These are phyloP conservation scores for Ceryle rudis DNA, from an alignment of 2,797 vertebrate species.

Conservation along the genomic window DNA sequence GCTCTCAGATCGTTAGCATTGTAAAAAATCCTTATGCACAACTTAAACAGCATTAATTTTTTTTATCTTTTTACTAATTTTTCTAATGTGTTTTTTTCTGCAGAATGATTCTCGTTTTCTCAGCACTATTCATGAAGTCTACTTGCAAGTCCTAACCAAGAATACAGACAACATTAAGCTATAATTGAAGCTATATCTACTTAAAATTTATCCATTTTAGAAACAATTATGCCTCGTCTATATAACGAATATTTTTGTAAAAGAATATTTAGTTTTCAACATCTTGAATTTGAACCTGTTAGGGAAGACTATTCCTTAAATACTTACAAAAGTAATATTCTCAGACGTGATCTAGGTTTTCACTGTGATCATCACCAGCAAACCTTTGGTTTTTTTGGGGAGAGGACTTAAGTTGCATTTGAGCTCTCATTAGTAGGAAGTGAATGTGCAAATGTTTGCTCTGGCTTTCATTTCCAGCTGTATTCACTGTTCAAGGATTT, in stretches of 20 bases:
- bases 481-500: not conserved
- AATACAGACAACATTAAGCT: slow-evolving; percentile 88
- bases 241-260: slow-evolving; percentile 73
- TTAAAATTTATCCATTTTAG: slow-evolving; percentile 58
- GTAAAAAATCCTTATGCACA: not conserved
- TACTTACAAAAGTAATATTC: slow-evolving; percentile 72
- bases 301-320: slow-evolving; percentile 71
- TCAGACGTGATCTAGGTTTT: slow-evolving; percentile 77
- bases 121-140: slow-evolving; percentile 91
- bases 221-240: slow-evolving; percentile 69
- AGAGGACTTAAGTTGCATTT: slow-evolving; percentile 58
- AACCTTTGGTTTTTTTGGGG: slow-evolving; percentile 69
- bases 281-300: slow-evolving; percentile 73
- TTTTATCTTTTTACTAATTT: not conserved
- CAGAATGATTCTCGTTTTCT: slow-evolving; percentile 95
- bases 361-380: slow-evolving; percentile 85
- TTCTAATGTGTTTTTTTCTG: not conserved
- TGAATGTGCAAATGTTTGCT: slow-evolving; percentile 47
- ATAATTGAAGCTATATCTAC: slow-evolving; percentile 69
- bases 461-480: not conserved
- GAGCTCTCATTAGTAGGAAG: slow-evolving; percentile 65
- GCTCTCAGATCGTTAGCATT: not conserved
- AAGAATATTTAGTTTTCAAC: slow-evolving; percentile 71
- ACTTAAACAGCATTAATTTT: not conserved
- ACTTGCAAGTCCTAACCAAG: slow-evolving; percentile 90